These are phyloP conservation scores for Trichonephila clavipes DNA, from an alignment of 1,140 invertebrate genomes.

Conservation along the genomic window DNA sequence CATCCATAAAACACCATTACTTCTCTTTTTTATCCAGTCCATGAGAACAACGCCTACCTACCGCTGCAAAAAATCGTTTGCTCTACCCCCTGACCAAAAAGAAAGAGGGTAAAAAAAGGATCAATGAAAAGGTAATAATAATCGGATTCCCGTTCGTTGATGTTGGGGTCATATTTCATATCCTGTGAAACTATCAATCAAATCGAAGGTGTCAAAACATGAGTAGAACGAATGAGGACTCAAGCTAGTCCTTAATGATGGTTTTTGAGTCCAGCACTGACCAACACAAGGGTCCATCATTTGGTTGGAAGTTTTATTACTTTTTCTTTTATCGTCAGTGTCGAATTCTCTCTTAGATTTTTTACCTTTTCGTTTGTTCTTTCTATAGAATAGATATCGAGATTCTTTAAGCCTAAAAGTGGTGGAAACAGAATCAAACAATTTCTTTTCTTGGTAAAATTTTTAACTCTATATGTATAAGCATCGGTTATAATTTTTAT, in stretches of 20 bases:
- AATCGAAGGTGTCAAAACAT: background rate
- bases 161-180: constrained; percentile 8
- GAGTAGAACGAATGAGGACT: background rate
- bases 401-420: too few species aligned
- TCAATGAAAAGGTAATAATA: constrained; percentile 41
- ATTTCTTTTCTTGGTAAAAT: too few species aligned
- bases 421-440: too few species aligned
- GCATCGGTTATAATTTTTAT: too few species aligned
- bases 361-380: too few species aligned
- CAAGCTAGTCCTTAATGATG: background rate
- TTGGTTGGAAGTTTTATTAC: background rate
- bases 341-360: background rate
- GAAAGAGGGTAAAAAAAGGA: background rate
- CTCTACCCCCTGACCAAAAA: background rate
- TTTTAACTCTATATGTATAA: too few species aligned
- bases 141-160: background rate
- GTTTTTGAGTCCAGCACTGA: background rate
- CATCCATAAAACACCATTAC: too few species aligned
- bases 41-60: background rate
- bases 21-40: too few species aligned
- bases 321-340: background rate
- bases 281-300: background rate
- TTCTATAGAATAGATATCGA: too few species aligned
- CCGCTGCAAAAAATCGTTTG: background rate
- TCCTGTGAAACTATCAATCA: background rate